phyloP scores from a whole-genome alignment of 1,140 invertebrate species.

The Matsumurasca onukii region DNA sequence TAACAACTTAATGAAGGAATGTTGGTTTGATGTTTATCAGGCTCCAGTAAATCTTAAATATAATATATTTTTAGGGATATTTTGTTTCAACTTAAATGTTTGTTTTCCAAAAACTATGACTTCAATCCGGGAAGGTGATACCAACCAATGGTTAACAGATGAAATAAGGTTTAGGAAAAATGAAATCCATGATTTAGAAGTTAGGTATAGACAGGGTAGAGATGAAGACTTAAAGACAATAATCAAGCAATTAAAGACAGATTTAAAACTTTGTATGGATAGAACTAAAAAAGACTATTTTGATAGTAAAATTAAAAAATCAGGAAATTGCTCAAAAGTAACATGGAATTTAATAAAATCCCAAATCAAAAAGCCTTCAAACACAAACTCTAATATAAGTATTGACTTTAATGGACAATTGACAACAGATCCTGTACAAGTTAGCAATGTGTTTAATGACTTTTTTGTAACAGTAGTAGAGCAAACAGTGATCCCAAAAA shows the following conservation, averaged over 20 bases:
- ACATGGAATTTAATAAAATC: slow-evolving; percentile 2
- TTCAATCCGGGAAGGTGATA: not conserved
- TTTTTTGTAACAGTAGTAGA: slow-evolving; percentile 1
- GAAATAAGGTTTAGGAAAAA: not conserved
- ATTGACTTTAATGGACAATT: not conserved
- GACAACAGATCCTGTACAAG: not conserved
- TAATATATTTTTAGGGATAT: not conserved
- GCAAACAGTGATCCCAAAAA: not conserved
- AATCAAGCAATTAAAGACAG: not conserved
- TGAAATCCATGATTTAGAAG: not conserved
- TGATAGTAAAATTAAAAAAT: slow-evolving; percentile 2
- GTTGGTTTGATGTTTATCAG: not conserved
- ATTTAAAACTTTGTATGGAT: not conserved
- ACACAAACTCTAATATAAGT: not conserved
- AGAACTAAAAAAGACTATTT: not conserved
- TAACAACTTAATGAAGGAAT: not conserved
- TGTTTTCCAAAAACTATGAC: not conserved
- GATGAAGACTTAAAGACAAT: not conserved
- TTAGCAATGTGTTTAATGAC: not conserved
- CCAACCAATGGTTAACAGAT: slow-evolving; percentile 4
- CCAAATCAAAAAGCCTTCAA: not conserved
- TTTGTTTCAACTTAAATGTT: not conserved
- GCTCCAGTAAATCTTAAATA: not conserved
- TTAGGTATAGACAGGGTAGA: not conserved
- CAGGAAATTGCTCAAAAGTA: not conserved